Percentiles rank a stretch among this genome's conserved stretches.
These are phyloP conservation scores for Sesia apiformis DNA, from an alignment of 2,888 invertebrate genomes.

Conservation along the genomic window DNA sequence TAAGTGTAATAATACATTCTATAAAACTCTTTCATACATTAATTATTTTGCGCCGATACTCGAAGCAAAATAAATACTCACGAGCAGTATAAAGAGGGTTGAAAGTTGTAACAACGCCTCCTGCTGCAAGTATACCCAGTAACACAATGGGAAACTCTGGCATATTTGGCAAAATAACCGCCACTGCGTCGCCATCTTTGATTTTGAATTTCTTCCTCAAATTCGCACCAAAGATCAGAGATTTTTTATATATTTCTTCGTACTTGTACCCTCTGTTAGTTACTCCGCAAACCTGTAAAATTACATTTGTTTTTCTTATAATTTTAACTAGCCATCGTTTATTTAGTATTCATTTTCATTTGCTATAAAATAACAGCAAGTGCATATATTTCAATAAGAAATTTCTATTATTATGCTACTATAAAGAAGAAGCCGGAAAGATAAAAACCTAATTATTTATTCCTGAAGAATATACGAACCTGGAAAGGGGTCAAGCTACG, in stretches of 20 bases:
- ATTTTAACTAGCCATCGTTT: too few relatives aligned
- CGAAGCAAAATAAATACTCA: constrained; percentile 13
- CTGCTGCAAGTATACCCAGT: constrained; percentile 76
- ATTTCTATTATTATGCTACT: too few relatives aligned
- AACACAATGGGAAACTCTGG: constrained; percentile 78
- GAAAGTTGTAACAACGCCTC: constrained; percentile 75
- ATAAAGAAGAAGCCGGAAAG: too few relatives aligned
- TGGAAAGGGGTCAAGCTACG: too few relatives aligned
- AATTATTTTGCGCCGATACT: background rate
- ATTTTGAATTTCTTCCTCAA: constrained; percentile 75
- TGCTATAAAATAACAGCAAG: too few relatives aligned
- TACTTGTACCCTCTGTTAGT: constrained; percentile 22
- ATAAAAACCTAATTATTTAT: too few relatives aligned
- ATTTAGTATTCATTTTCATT: too few relatives aligned
- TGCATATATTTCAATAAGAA: too few relatives aligned
- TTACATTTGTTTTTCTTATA: too few relatives aligned
- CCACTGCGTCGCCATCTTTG: constrained; percentile 73
- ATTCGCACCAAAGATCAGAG: constrained; percentile 70
- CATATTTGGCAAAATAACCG: constrained; percentile 77
- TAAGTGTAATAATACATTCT: background rate
- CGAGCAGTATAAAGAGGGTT: constrained; percentile 78
- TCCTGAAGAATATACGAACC: too few relatives aligned
- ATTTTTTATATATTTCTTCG: constrained; percentile 53
- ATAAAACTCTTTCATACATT: background rate
- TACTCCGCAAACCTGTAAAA: constrained; percentile 19